Conservation (phyloP, 2,797 vertebrate genomes). For the Catostomus latipinnis region DNA sequence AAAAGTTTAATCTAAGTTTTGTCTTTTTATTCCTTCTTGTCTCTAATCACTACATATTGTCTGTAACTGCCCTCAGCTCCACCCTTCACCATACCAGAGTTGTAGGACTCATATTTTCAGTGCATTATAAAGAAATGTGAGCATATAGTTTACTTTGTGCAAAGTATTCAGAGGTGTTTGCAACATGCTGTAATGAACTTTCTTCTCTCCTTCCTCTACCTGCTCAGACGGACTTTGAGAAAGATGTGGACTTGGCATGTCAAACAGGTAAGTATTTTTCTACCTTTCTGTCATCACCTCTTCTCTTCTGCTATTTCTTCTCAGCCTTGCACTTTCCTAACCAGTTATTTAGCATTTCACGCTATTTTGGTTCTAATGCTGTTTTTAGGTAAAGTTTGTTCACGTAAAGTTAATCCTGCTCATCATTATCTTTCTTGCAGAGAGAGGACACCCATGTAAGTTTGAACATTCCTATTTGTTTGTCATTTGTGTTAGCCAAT, state of each 20-base stretch:
- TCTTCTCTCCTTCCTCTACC: conserved; percentile 65
- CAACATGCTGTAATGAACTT: conserved; percentile 46
- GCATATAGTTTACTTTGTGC: background rate
- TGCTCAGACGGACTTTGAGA: conserved; percentile 98
- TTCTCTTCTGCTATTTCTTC: background rate
- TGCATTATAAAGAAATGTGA: background rate
- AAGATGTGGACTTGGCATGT: conserved; percentile 98
- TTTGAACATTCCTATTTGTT: background rate
- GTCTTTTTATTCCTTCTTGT: background rate
- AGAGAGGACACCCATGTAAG: conserved; percentile 88
- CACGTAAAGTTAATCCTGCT: conserved; percentile 68
- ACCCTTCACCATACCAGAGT: conserved; percentile 24
- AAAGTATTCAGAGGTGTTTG: background rate
- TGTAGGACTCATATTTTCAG: conserved; percentile 3
- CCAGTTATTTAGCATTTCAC: conserved; percentile 35
- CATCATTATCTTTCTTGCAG: conserved; percentile 74
- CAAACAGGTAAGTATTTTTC: conserved; percentile 88
- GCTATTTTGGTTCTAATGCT: conserved; percentile 51
- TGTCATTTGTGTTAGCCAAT: conserved; percentile 4
- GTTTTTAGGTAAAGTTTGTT: conserved; percentile 51
- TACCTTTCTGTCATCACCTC: background rate
- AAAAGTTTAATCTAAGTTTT: conserved; percentile 26
- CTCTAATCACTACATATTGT: conserved; percentile 7
- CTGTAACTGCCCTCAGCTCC: conserved; percentile 18
- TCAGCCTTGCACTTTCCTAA: conserved; percentile 40